A percentile compares a stretch with the other conserved stretches of the same genome.
Conservation (phyloP, 1,140 invertebrate genomes). For the Sitodiplosis mosellana region DNA sequence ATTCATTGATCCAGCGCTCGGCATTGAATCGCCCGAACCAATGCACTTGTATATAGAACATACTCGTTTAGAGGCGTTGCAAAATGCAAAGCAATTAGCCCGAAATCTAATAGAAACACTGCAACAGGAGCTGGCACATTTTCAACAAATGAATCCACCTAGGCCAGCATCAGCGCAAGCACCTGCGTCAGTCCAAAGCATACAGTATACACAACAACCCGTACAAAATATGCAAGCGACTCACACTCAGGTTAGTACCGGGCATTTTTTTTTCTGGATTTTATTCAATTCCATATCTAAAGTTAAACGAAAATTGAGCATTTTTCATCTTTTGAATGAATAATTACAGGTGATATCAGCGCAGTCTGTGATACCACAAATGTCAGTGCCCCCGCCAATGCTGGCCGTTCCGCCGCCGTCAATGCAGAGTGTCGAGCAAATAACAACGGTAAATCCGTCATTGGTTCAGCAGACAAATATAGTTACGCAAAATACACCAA, state of each 20-base stretch:
- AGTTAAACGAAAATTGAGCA: too few relatives aligned
- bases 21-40: constrained; percentile 54
- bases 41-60: constrained; percentile 62
- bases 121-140: constrained; percentile 51
- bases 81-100: constrained; percentile 51
- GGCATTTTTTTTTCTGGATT: constrained; percentile 8
- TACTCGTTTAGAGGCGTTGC: constrained; percentile 43
- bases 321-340: too few relatives aligned
- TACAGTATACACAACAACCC: constrained; percentile 22
- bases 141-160: constrained; percentile 33
- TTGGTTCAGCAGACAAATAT: constrained; percentile 1
- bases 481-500: constrained; percentile 1
- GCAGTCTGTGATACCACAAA: not conserved
- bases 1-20: constrained; percentile 36
- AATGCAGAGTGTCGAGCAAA: not conserved
- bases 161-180: constrained; percentile 16
- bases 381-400: constrained; percentile 2
- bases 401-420: constrained; percentile 1
- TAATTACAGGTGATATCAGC: not conserved
- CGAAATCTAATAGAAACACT: constrained; percentile 65
- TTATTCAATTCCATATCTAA: too few relatives aligned
- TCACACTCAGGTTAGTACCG: not conserved
- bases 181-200: constrained; percentile 20
- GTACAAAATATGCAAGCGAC: constrained; percentile 13
- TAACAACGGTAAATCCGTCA: not conserved